phyloP scores from a whole-genome alignment of 2,113 vertebrate species.

The Tamias sibiricus region DNA sequence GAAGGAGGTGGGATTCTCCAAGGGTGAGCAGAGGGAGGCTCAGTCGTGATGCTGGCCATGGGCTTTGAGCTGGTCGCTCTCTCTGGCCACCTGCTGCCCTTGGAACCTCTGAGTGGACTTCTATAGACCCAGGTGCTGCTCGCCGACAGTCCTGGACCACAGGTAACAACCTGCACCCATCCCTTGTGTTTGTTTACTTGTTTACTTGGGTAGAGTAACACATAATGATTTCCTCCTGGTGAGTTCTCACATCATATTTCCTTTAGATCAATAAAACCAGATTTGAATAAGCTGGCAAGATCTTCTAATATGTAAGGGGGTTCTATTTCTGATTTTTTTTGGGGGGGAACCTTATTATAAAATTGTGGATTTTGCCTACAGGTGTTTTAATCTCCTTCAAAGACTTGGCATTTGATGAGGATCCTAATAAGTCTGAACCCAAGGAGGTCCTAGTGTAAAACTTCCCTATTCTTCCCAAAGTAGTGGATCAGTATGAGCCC shows the following conservation, averaged over 20 bases:
- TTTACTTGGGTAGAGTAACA: not conserved
- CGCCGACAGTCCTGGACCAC: not conserved
- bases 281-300: not conserved
- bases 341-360: not conserved
- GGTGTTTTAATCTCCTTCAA: not conserved
- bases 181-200: not conserved
- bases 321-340: not conserved
- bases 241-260: not conserved
- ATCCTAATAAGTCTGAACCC: not conserved
- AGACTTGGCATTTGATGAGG: not conserved
- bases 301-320: not conserved
- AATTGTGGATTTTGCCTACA: not conserved
- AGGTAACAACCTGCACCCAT: accelerated
- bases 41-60: not conserved
- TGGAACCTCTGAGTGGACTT: not conserved
- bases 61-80: not conserved
- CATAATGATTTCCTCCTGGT: not conserved
- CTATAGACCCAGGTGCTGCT: accelerated
- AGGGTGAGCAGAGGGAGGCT: not conserved
- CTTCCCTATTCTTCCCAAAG: not conserved
- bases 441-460: not conserved
- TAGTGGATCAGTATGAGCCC: not conserved
- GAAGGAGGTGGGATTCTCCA: not conserved
- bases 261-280: not conserved
- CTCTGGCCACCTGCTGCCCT: not conserved